Conservation (phyloP, 1,140 invertebrate genomes). For the roundworm (Caenorhabditis elegans) region WBcel235 BX284605.5:3692501-3693000, state of each 20-base stretch:
- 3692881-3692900: too few species aligned
- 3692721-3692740: too few species aligned
- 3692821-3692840: neutral
- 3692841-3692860: neutral
- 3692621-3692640: neutral
- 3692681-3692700: neutral
- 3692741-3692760: conserved; percentile 8
- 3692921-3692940: too few species aligned
- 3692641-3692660: neutral
- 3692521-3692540: neutral
- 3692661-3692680: neutral
- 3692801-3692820: neutral
- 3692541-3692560: neutral
- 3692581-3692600: neutral
- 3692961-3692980: too few species aligned
- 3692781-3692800: neutral
- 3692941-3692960: too few species aligned
- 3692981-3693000: too few species aligned
- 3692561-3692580: neutral
- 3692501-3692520: too few species aligned
- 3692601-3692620: neutral
- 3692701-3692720: neutral
- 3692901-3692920: too few species aligned
- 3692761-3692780: too few species aligned
- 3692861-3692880: too few species aligned